Evolutionary conservation across 2,888 invertebrate species (phyloP).

Genomic region (Lagria hirta): DNA sequence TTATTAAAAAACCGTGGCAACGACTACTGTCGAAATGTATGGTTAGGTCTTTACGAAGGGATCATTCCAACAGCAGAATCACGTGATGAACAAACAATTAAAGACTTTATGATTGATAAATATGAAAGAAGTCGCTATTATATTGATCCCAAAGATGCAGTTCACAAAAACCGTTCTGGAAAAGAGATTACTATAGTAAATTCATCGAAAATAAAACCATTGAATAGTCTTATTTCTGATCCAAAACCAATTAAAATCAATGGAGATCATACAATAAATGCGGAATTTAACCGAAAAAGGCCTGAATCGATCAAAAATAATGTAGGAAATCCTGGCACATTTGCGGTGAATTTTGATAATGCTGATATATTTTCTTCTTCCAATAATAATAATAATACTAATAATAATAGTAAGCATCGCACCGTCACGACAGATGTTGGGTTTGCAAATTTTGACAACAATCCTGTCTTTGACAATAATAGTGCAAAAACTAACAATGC

Average conservation of each 20-base stretch:
- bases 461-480: slow-evolving; percentile 64
- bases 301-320: slow-evolving; percentile 39
- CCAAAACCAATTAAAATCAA: slow-evolving; percentile 39
- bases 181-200: not conserved
- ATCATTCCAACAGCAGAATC: slow-evolving; percentile 63
- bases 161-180: slow-evolving; percentile 26
- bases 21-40: slow-evolving; percentile 88
- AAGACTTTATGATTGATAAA: slow-evolving; percentile 92
- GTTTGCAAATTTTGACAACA: slow-evolving; percentile 75
- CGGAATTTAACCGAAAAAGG: slow-evolving; percentile 33
- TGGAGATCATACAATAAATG: slow-evolving; percentile 24
- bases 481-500: slow-evolving; percentile 21
- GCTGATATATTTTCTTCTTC: slow-evolving; percentile 70
- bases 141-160: slow-evolving; percentile 40
- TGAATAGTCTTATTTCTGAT: slow-evolving; percentile 27
- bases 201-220: slow-evolving; percentile 20
- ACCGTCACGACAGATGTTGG: slow-evolving; percentile 36
- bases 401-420: too few species aligned
- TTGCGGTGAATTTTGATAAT: slow-evolving; percentile 71
- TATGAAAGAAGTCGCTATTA: slow-evolving; percentile 87
- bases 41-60: slow-evolving; percentile 88
- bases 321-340: too few species aligned
- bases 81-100: slow-evolving; percentile 82
- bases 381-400: slow-evolving; percentile 32
- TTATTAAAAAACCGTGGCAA: slow-evolving; percentile 88